These are phyloP conservation scores for Cepaea nemoralis DNA, from an alignment of 1,140 invertebrate species.

Conservation along the genomic window DNA sequence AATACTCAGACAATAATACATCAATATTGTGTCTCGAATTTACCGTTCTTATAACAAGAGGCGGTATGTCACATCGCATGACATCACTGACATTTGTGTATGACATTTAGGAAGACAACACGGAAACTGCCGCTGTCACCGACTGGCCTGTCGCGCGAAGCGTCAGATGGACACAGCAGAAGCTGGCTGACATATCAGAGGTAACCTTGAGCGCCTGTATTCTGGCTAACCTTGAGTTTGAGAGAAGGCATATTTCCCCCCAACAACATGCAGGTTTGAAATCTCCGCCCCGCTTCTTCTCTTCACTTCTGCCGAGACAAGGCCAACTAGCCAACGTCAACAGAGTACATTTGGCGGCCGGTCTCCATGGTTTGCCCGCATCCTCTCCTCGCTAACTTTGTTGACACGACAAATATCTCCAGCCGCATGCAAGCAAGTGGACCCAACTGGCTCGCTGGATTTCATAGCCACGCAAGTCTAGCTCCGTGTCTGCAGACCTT, in stretches of 20 bases:
- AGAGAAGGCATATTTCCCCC: not conserved
- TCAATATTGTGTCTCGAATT: too few species aligned
- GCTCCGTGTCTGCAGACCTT: too few species aligned
- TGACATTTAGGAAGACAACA: too few species aligned
- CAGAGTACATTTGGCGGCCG: not conserved
- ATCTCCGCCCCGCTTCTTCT: not conserved
- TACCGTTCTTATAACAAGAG: too few species aligned
- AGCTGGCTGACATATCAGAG: too few species aligned
- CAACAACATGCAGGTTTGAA: not conserved
- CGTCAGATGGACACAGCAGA: too few species aligned
- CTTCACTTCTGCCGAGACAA: not conserved
- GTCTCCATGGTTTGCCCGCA: not conserved
- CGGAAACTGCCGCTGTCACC: too few species aligned
- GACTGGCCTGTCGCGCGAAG: too few species aligned
- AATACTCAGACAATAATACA: too few species aligned
- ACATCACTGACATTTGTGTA: too few species aligned
- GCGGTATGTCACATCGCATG: too few species aligned
- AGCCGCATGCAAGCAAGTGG: not conserved
- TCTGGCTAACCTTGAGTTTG: too few species aligned
- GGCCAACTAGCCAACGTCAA: not conserved
- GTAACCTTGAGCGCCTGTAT: not conserved
- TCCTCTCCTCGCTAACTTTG: not conserved
- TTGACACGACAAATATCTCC: not conserved
- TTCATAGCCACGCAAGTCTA: not conserved
- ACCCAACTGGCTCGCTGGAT: not conserved